Conservation (phyloP, 1,140 invertebrate genomes). For the Zaprionus davidi region DNA sequence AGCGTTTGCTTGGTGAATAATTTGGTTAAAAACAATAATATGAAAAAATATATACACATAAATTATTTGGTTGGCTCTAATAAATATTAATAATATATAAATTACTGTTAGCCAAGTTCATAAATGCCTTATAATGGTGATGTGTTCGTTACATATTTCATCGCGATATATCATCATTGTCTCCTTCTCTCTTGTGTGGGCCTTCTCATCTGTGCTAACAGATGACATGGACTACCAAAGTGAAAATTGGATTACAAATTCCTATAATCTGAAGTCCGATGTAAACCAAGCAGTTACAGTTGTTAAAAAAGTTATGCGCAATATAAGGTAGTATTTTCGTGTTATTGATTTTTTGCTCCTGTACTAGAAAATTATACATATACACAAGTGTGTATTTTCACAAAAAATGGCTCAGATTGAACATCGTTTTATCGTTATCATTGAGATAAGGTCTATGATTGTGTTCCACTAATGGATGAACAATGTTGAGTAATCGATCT, state of each 20-base stretch:
- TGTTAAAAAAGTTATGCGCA: slow-evolving; percentile 22
- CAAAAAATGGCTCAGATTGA: slow-evolving; percentile 11
- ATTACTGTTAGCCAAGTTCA: neutral
- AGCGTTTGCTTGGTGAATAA: neutral
- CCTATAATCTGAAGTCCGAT: neutral
- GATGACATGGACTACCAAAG: slow-evolving; percentile 8
- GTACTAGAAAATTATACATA: neutral
- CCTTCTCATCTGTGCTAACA: slow-evolving; percentile 8
- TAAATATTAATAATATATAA: neutral
- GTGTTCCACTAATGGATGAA: slow-evolving; percentile 33
- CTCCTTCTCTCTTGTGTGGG: slow-evolving; percentile 20
- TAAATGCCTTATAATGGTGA: slow-evolving; percentile 32
- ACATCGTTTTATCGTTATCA: slow-evolving; percentile 28
- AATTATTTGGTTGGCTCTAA: neutral
- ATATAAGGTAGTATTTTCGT: slow-evolving; percentile 34
- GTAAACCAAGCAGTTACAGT: slow-evolving; percentile 9
- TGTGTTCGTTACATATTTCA: slow-evolving; percentile 3
- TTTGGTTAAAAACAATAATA: neutral
- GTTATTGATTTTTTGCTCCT: slow-evolving; percentile 22
- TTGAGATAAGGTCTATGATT: slow-evolving; percentile 37
- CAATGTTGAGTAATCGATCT: slow-evolving; percentile 27
- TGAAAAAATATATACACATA: neutral
- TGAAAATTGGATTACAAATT: neutral
- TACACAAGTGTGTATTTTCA: neutral
- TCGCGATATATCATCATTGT: slow-evolving; percentile 20